Evolutionary conservation across 2,888 invertebrate genomes (phyloP).

Genomic region (Ryuthela nishihirai): DNA sequence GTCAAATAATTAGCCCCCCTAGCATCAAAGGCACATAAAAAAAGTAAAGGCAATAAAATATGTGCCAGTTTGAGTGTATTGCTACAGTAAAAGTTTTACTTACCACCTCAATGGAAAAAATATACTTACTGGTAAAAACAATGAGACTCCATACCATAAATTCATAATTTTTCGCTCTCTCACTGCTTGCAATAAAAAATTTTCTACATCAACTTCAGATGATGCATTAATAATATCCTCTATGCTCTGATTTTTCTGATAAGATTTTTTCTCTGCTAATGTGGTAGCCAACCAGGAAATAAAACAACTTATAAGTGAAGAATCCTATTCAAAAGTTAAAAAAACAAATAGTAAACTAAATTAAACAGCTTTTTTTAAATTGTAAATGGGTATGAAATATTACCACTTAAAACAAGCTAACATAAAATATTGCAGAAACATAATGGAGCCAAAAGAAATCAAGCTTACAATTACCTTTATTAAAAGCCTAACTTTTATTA

Average conservation of each 20-base stretch:
- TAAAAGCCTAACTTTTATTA: background rate
- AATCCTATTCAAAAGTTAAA: constrained; percentile 11
- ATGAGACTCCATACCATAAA: constrained; percentile 15
- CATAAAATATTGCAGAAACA: too few relatives aligned
- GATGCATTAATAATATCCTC: background rate
- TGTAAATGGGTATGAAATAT: too few relatives aligned
- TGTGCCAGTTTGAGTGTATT: too few relatives aligned
- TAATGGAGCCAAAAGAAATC: background rate
- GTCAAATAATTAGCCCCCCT: too few relatives aligned
- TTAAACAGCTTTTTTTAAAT: too few relatives aligned
- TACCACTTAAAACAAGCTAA: too few relatives aligned
- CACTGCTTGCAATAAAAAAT: constrained; percentile 12
- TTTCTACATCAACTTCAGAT: constrained; percentile 21
- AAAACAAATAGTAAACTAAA: too few relatives aligned
- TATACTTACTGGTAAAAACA: constrained; percentile 27
- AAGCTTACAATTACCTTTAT: background rate
- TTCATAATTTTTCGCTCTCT: constrained; percentile 15
- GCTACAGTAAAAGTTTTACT: too few relatives aligned
- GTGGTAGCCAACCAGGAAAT: constrained; percentile 17
- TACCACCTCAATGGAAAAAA: too few relatives aligned
- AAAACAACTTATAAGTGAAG: constrained; percentile 17
- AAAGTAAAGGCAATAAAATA: too few relatives aligned
- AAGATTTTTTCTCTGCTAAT: constrained; percentile 1
- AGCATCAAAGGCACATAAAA: too few relatives aligned
- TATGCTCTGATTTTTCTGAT: constrained; percentile 2